Conservation (phyloP, 2,888 invertebrate species). For the Ptilodon capucinus region DNA sequence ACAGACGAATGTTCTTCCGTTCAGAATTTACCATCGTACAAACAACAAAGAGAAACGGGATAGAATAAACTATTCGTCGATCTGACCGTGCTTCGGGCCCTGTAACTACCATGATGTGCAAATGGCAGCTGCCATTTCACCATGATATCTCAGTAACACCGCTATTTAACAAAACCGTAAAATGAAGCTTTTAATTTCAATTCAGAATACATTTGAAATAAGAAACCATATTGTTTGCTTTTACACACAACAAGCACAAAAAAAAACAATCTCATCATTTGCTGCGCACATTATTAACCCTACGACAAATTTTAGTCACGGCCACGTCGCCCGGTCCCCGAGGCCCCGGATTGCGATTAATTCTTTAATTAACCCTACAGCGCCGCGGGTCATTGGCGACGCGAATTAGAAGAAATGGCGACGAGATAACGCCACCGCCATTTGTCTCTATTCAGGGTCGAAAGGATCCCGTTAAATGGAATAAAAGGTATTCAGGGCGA, state of each 20-base stretch:
- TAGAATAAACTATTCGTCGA: too few relatives aligned
- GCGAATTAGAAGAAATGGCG: conserved; percentile 69
- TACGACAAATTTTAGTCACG: conserved; percentile 62
- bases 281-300: conserved; percentile 41
- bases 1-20: too few relatives aligned
- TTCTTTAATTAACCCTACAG: conserved; percentile 73
- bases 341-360: conserved; percentile 55
- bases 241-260: conserved; percentile 1
- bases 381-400: conserved; percentile 51
- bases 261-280: neutral
- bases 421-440: conserved; percentile 58
- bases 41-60: too few relatives aligned
- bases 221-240: too few relatives aligned
- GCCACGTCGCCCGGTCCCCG: conserved; percentile 37
- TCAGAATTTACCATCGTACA: too few relatives aligned
- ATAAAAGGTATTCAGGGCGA: conserved; percentile 18
- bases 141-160: too few relatives aligned
- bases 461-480: conserved; percentile 28
- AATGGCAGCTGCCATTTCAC: too few relatives aligned
- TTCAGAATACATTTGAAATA: too few relatives aligned
- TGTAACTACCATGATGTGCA: too few relatives aligned
- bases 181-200: too few relatives aligned
- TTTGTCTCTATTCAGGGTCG: conserved; percentile 60
- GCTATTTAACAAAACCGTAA: too few relatives aligned
- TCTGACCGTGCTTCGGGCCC: too few relatives aligned